Evolutionary conservation across 2,888 invertebrate species (phyloP).

Genomic region (Emmelina monodactyla): DNA sequence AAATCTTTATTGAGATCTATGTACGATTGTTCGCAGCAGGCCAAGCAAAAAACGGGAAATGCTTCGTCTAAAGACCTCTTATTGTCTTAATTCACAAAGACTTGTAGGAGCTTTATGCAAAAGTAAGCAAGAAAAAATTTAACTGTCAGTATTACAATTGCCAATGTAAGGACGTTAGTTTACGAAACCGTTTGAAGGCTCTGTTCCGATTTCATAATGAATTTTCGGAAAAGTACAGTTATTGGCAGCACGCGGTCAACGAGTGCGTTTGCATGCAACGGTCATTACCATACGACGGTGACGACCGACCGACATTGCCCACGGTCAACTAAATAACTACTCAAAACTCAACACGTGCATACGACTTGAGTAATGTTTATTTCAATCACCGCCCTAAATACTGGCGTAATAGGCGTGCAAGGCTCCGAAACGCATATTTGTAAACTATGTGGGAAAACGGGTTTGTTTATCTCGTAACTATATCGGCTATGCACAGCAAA

Average conservation of each 20-base stretch:
- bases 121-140: too few species aligned
- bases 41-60: not conserved
- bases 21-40: too few species aligned
- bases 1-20: too few species aligned
- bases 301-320: conserved; percentile 37
- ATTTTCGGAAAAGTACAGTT: conserved; percentile 23
- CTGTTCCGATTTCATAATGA: not conserved
- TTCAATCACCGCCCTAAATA: conserved; percentile 33
- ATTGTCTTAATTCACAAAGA: too few species aligned
- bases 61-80: not conserved
- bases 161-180: not conserved
- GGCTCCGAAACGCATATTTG: conserved; percentile 38
- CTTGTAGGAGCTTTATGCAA: too few species aligned
- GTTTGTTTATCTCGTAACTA: too few species aligned
- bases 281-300: conserved; percentile 42
- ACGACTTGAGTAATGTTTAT: conserved; percentile 41
- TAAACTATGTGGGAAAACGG: conserved; percentile 29
- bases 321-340: conserved; percentile 23
- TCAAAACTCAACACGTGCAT: too few species aligned
- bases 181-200: not conserved
- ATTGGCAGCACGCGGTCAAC: conserved; percentile 19
- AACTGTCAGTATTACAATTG: not conserved
- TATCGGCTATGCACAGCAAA: too few species aligned
- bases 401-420: conserved; percentile 31
- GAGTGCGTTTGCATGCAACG: conserved; percentile 22